phyloP scores from a whole-genome alignment of 2,113 vertebrate species.

The Choloepus hoffmanni region DNA sequence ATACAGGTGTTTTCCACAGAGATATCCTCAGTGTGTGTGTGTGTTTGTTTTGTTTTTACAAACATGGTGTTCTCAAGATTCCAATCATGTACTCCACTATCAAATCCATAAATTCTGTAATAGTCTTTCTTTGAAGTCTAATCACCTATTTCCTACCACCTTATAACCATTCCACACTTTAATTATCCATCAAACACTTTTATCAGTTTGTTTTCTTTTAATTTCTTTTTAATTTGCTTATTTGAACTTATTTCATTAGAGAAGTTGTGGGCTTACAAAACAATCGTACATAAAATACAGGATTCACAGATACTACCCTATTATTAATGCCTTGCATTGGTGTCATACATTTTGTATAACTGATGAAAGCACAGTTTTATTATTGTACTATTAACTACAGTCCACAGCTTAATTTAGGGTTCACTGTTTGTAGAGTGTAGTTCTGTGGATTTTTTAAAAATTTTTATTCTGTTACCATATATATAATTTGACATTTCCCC shows the following conservation, averaged over 20 bases:
- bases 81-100: neutral
- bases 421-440: no score
- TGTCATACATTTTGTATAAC: no score
- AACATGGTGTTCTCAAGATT: neutral
- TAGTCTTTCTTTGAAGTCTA: neutral
- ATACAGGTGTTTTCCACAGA: neutral
- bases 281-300: no score
- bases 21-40: neutral
- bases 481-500: no score
- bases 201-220: neutral
- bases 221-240: neutral
- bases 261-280: no score
- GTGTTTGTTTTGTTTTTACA: neutral
- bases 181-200: neutral
- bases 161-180: neutral
- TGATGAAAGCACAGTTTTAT: no score
- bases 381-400: no score
- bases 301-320: no score
- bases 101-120: neutral
- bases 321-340: no score
- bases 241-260: neutral
- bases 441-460: no score
- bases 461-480: no score
- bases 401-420: no score
- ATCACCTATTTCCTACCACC: neutral